Evolutionary conservation across 2,797 vertebrate species (phyloP), one percentile per base, ranked within the genome.

Genomic region (Acomys russatus): DNA sequence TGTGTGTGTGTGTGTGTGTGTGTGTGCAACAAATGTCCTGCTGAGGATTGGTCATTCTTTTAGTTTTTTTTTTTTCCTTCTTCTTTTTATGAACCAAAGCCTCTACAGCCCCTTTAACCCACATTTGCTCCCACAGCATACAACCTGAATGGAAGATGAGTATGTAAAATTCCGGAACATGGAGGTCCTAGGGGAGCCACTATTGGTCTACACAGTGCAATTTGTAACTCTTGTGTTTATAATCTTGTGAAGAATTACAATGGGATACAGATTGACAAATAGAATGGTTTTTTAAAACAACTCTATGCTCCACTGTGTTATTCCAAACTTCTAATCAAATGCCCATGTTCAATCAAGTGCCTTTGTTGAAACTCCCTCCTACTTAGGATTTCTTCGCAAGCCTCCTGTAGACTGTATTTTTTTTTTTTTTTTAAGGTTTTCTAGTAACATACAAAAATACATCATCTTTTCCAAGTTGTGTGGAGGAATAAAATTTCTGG

Each of bases 311-410:
- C 61, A 87, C 25, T 12, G 87, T 38, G 25, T 22, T 90, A 12
- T 83, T 56, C 64, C 54, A 90, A 91, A 91, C 28, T 73, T 11
- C 73, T 25, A 90, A 89, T 71, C 61, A 94, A 96, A 91, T 94
- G n/a, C 18, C 35, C 92, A 17, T 68, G 51, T 76, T 68, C 49
- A 49, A 44, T 44, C 44, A 44, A 76, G n/a, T 86, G 90, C 49
- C 9, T 78, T n/a, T 51, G 25, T 3, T 17, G 77, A 97, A 98
- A 96, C 94, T 90, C 88, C 96, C 35, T 96, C 84, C 76, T 84
- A 87, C 86, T 97, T 92, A 73, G 93, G 91, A 97, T 87, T 44
- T 93, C 90, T 92, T 17, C 97, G 92, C 98, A 91, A 68, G 94
- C 18, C 84, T 88, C 86, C 6, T 91, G 95, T 88, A 64, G 82